A percentile compares a stretch with the other conserved stretches of the same genome.
Evolutionary conservation across 2,113 vertebrate genomes (phyloP).

Genomic region (Rhipidura dahli): DNA sequence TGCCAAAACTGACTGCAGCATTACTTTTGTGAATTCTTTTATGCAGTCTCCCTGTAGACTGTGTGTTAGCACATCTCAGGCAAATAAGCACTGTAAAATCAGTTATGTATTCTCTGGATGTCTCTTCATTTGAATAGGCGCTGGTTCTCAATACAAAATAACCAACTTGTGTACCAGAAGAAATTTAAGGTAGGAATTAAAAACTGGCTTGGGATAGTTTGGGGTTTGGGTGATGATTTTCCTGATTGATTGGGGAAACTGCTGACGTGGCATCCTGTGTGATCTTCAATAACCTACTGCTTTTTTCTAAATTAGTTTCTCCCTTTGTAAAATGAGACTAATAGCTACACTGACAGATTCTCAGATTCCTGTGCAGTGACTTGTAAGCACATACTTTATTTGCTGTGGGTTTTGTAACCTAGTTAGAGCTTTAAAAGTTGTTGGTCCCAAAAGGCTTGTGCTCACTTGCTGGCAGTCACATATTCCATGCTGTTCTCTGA

Average conservation of each 20-base stretch:
- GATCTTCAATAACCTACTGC: neutral
- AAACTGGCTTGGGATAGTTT: neutral
- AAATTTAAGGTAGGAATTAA: conserved; percentile 92
- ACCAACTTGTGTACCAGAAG: conserved; percentile 99
- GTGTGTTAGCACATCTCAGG: neutral
- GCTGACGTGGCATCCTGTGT: neutral
- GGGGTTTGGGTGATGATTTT: neutral
- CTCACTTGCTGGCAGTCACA: neutral
- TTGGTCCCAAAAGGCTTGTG: neutral
- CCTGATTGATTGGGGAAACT: neutral
- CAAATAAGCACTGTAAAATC: neutral
- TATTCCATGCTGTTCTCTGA: neutral
- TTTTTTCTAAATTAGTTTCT: neutral
- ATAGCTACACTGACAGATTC: neutral
- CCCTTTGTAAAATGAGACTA: neutral
- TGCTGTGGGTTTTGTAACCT: neutral
- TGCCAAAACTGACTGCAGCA: conserved; percentile 3
- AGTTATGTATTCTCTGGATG: conserved; percentile 1
- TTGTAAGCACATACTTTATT: neutral
- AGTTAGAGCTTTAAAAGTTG: neutral
- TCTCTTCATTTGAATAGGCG: conserved; percentile 82
- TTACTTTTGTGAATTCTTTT: neutral
- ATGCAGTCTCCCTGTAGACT: conserved; percentile 2
- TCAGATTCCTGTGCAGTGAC: neutral
- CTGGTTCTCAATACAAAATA: conserved; percentile 99